These are phyloP conservation scores for Argopecten irradians DNA, from an alignment of 1,140 invertebrate genomes.

Conservation along the genomic window DNA sequence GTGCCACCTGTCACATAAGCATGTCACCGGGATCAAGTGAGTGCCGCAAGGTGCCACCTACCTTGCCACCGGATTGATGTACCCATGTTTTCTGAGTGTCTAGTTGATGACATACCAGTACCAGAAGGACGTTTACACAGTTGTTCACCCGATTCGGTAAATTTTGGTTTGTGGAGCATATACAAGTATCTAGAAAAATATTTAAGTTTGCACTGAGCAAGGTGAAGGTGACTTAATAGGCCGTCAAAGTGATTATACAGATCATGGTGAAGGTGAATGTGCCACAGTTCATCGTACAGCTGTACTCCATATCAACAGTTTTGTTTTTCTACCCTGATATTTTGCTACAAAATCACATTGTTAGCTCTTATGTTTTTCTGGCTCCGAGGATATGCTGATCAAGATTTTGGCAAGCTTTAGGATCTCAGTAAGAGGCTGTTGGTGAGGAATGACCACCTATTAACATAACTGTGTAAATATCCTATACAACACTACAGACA, in stretches of 20 bases:
- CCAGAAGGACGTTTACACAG: too few relatives aligned
- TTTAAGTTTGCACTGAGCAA: neutral
- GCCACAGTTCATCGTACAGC: neutral
- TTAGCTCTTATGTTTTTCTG: neutral
- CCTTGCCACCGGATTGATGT: too few relatives aligned
- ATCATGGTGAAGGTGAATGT: neutral
- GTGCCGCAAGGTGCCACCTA: too few relatives aligned
- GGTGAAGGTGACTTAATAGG: neutral
- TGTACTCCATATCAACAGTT: neutral
- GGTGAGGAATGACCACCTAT: neutral
- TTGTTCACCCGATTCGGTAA: too few relatives aligned
- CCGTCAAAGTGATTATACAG: neutral
- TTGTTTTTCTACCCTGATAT: neutral
- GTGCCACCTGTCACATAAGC: neutral
- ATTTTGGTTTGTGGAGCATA: too few relatives aligned
- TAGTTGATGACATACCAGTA: too few relatives aligned
- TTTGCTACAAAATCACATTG: conserved; percentile 8
- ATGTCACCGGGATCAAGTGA: too few relatives aligned
- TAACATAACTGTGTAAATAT: too few relatives aligned
- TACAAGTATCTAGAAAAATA: too few relatives aligned
- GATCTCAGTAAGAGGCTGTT: neutral
- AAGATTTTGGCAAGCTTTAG: neutral
- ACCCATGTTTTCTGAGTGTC: too few relatives aligned
- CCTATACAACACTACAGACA: too few relatives aligned
- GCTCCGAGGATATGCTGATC: neutral